Evolutionary conservation across 2,797 vertebrate genomes (phyloP).

Genomic region (Sebastes cheni): DNA sequence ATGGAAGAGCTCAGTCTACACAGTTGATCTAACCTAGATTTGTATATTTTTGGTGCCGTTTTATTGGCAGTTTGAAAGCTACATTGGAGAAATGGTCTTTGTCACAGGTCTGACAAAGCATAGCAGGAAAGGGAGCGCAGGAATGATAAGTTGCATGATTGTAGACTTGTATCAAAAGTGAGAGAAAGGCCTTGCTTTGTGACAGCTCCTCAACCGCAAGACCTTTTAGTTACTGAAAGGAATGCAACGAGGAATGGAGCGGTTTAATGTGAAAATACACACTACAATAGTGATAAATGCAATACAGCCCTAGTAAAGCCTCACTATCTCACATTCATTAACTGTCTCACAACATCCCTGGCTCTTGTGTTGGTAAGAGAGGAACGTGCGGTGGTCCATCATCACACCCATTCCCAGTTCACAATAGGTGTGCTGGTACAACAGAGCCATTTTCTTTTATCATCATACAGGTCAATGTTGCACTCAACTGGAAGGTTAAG

Average conservation of each 20-base stretch:
- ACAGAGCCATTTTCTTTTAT: slow-evolving; percentile 1
- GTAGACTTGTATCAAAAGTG: background rate
- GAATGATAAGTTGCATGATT: too few relatives aligned
- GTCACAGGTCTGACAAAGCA: background rate
- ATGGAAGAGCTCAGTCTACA: background rate
- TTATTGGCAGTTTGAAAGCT: background rate
- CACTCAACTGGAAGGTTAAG: background rate
- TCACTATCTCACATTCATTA: background rate
- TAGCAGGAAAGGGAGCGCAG: background rate
- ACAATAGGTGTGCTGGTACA: background rate
- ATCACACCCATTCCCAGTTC: background rate
- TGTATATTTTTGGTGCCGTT: background rate
- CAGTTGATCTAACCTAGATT: background rate
- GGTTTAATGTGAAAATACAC: background rate
- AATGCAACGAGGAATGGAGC: background rate
- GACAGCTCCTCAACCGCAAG: background rate
- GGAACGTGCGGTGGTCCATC: background rate
- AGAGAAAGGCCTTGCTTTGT: background rate
- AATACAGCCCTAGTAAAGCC: background rate
- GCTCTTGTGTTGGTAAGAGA: background rate
- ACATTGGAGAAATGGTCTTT: background rate
- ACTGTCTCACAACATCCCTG: background rate
- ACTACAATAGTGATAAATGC: background rate
- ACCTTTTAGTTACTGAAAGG: background rate
- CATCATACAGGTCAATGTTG: slow-evolving; percentile 6